Evolutionary conservation across 1,140 invertebrate genomes (phyloP).

Genomic region (Pteromalus puparum): DNA sequence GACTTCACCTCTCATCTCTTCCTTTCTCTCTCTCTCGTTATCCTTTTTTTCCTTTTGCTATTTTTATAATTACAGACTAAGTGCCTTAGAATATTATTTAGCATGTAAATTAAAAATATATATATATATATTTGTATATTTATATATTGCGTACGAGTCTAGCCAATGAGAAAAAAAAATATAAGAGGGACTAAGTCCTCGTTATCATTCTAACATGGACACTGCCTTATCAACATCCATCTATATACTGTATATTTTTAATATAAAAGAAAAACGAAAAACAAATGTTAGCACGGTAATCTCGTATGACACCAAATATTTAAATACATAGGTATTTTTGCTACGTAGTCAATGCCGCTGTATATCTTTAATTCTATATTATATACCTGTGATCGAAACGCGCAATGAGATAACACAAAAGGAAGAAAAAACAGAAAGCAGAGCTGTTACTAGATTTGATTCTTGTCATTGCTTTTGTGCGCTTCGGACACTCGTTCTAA

Average conservation of each 20-base stretch:
- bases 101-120: conserved; percentile 66
- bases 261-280: conserved; percentile 55
- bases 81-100: conserved; percentile 65
- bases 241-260: conserved; percentile 74
- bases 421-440: background rate
- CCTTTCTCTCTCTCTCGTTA: conserved; percentile 44
- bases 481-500: conserved; percentile 22
- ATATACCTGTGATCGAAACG: conserved; percentile 10
- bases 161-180: conserved; percentile 56
- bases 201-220: conserved; percentile 66
- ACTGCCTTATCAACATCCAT: conserved; percentile 68
- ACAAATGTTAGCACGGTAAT: conserved; percentile 68
- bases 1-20: conserved; percentile 35
- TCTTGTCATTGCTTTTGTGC: conserved; percentile 18
- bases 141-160: conserved; percentile 62
- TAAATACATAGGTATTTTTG: conserved; percentile 72
- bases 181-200: conserved; percentile 51
- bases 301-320: conserved; percentile 73
- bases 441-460: background rate
- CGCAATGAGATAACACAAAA: conserved; percentile 6
- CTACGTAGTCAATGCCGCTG: conserved; percentile 69
- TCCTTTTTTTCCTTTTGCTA: conserved; percentile 39
- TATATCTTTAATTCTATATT: conserved; percentile 25
- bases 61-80: conserved; percentile 48
- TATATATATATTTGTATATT: conserved; percentile 61